A percentile compares a stretch with the other conserved stretches of the same genome.
These are phyloP conservation scores for Nematopogon swammerdamellus DNA, from an alignment of 2,888 invertebrate genomes.

Conservation along the genomic window DNA sequence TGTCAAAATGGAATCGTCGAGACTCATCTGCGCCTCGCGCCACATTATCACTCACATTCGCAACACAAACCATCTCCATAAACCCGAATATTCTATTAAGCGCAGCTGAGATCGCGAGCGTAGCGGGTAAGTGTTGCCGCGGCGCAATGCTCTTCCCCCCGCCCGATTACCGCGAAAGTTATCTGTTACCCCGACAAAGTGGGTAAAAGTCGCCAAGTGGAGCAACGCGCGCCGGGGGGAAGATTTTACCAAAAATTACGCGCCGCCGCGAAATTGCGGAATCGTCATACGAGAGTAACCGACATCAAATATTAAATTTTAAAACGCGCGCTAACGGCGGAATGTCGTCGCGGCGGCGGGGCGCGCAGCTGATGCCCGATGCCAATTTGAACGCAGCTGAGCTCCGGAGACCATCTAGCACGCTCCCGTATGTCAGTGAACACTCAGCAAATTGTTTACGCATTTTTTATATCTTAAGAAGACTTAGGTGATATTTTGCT, in stretches of 20 bases:
- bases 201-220: not conserved
- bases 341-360: slow-evolving; percentile 48
- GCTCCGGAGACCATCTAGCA: slow-evolving; percentile 18
- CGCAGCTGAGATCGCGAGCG: not conserved
- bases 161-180: not conserved
- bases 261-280: slow-evolving; percentile 32
- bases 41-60: not conserved
- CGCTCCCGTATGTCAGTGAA: not conserved
- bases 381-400: slow-evolving; percentile 34
- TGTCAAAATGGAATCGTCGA: no score
- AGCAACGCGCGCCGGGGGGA: not conserved
- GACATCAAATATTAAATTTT: slow-evolving; percentile 58
- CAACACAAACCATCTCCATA: not conserved
- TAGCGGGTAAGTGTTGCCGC: not conserved
- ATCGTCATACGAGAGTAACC: slow-evolving; percentile 48
- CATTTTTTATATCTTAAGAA: no score
- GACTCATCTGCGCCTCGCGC: not conserved
- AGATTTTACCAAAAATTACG: slow-evolving; percentile 39
- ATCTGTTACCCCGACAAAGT: not conserved
- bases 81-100: not conserved
- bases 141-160: no score
- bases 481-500: no score
- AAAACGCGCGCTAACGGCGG: slow-evolving; percentile 56
- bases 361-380: slow-evolving; percentile 40
- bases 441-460: not conserved